Evolutionary conservation across 2,113 vertebrate species (phyloP).

Genomic region (Corythornis vintsioides): DNA sequence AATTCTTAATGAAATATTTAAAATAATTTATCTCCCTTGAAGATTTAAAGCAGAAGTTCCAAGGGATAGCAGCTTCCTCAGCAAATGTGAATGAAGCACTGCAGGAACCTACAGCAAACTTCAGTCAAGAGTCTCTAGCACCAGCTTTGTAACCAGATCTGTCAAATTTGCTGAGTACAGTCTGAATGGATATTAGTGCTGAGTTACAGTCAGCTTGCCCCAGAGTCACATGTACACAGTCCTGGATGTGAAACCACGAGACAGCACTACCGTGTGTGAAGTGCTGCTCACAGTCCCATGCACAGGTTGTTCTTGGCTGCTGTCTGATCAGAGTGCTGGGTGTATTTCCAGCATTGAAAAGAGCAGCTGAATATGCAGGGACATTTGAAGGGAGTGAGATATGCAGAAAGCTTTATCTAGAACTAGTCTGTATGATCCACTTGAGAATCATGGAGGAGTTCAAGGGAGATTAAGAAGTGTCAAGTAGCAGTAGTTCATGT

Average conservation of each 20-base stretch:
- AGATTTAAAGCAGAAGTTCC: background rate
- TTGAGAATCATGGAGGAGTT: conserved; percentile 42
- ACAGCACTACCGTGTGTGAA: background rate
- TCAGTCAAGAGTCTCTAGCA: background rate
- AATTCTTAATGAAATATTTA: conserved; percentile 25
- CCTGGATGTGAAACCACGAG: background rate
- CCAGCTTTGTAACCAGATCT: background rate
- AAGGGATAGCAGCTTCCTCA: background rate
- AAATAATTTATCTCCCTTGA: background rate
- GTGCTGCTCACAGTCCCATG: background rate
- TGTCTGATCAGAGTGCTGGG: background rate
- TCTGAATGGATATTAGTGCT: background rate
- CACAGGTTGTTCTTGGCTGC: conserved; percentile 33
- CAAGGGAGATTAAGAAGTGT: conserved; percentile 41
- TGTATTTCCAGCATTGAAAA: conserved; percentile 29
- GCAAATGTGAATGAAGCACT: background rate
- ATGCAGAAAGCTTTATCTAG: conserved; percentile 28
- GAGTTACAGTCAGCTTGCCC: background rate
- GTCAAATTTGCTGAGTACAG: background rate
- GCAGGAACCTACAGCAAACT: background rate
- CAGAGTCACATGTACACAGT: background rate
- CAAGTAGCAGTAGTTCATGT: conserved; percentile 9
- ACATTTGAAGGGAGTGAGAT: conserved; percentile 16
- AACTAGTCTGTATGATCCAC: background rate
- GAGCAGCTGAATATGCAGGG: conserved; percentile 20